Base-by-base conservation (phyloP, 2,888 invertebrate genomes). In the Epistrophella euchroma region DNA sequence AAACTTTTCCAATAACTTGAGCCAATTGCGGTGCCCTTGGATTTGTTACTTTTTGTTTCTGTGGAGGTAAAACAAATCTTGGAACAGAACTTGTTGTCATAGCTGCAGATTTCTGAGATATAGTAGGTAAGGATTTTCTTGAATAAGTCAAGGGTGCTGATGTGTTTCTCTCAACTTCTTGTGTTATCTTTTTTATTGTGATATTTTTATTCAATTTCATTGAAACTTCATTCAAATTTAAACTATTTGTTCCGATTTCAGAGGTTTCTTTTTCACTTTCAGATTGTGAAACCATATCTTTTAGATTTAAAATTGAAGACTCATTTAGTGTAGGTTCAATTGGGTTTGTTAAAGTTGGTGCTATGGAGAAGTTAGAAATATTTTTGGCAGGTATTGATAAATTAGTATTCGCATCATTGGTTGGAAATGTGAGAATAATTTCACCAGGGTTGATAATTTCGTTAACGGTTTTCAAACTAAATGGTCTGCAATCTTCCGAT, bases 141-240 rank as follows among this genome's bases (percentile, higher is more conserved):
- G 66, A 22, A 32, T 37, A 17, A 6, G 11, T 5, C 1, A 4
- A 1, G 1, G 50, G n/a, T 37, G 5, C 3, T 13, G 56, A 25
- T 50, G 43, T 10, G 13, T 2, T 52, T 2, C 17, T 10, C 13
- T 68, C 73, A 40, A 9, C 37, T n/a, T 72, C 76, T 4, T 50
- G 4, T 9, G 11, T 17, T 4, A 86, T 13, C 76, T 86, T 86
- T 64, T 17, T 77, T 7, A 86, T 86, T 11, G 86, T 86, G 1
- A 86, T 28, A 45, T 71, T 74, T 28, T 50, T 82, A 47, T 74
- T 74, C 22, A 47, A 71, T 60, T 52, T 37, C 19, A 52, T 68
- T 25, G 68, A 17, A n/a, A 28, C 13, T 25, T 52, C 66, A 47
- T 32, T 66, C 2, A 47, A 11, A n/a, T 62, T n/a, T 2, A 43